Conservation (phyloP, 53 echinoderm and acorn worm species). For the Zoroaster sp. region DNA sequence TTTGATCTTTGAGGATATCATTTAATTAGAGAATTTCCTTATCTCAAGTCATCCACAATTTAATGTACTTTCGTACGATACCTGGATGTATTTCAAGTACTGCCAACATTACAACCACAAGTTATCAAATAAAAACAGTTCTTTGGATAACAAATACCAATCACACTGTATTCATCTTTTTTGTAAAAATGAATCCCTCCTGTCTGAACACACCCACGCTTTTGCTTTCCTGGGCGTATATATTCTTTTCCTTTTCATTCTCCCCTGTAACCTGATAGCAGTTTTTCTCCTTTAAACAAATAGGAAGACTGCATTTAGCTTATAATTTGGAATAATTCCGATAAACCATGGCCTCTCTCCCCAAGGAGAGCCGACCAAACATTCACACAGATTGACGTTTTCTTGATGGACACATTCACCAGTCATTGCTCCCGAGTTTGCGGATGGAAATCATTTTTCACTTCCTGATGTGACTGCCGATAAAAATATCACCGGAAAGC, state of each 20-base stretch:
- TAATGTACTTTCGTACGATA: too few species aligned
- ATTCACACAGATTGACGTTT: conserved; percentile 8
- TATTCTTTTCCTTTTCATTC: conserved; percentile 1
- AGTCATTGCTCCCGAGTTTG: not conserved
- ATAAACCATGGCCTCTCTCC: not conserved
- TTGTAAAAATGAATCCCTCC: too few species aligned
- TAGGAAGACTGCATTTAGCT: conserved; percentile 27
- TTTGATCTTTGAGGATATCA: not conserved
- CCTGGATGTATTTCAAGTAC: too few species aligned
- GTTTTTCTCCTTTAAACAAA: not conserved
- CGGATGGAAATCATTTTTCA: conserved; percentile 39
- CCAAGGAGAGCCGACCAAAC: not conserved
- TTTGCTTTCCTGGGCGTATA: conserved; percentile 24
- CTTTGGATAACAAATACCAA: too few species aligned
- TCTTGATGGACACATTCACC: conserved; percentile 20
- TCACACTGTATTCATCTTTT: too few species aligned
- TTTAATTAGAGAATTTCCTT: not conserved
- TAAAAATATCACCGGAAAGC: conserved; percentile 15
- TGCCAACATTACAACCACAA: too few species aligned
- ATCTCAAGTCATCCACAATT: too few species aligned
- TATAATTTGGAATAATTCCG: conserved; percentile 37
- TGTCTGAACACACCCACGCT: conserved; percentile 42
- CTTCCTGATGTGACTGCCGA: conserved; percentile 9
- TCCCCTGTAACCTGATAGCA: conserved; percentile 14
- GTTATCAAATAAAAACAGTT: too few species aligned